A percentile compares a stretch with the other conserved stretches of the same genome.
Evolutionary conservation across 2,888 invertebrate species (phyloP).

Genomic region (Dicyrtoma fusca): DNA sequence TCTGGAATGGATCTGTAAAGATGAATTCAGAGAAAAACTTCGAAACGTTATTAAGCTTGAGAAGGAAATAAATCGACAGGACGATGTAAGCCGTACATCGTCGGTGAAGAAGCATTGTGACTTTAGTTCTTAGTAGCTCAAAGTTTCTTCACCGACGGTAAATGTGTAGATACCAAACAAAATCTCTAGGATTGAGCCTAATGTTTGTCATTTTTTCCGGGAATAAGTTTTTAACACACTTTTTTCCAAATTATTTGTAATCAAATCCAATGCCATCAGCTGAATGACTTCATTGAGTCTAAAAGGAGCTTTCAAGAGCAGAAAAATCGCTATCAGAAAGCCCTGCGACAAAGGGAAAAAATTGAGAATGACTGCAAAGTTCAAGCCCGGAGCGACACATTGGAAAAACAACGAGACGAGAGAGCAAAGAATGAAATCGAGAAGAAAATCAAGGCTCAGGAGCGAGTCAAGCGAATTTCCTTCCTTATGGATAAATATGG

Average conservation of each 20-base stretch:
- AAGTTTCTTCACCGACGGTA: no score
- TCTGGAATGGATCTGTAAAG: constrained; percentile 33
- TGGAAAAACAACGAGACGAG: background rate
- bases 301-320: constrained; percentile 37
- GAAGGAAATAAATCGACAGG: constrained; percentile 25
- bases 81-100: constrained; percentile 31
- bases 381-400: background rate
- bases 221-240: no score
- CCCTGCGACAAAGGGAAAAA: constrained; percentile 18
- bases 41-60: constrained; percentile 15
- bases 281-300: constrained; percentile 17
- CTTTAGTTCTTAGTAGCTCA: no score
- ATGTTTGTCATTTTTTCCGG: no score
- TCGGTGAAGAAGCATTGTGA: background rate
- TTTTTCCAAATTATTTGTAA: no score
- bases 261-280: no score
- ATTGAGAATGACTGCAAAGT: constrained; percentile 32
- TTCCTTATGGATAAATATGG: constrained; percentile 41
- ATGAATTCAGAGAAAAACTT: constrained; percentile 27
- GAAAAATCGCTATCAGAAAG: constrained; percentile 20
- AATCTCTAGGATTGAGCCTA: no score
- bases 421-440: background rate
- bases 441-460: background rate
- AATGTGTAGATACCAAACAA: no score
- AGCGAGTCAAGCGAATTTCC: background rate